Evolutionary conservation across 2,113 vertebrate species (phyloP).

Genomic region (Carlito syrichta): DNA sequence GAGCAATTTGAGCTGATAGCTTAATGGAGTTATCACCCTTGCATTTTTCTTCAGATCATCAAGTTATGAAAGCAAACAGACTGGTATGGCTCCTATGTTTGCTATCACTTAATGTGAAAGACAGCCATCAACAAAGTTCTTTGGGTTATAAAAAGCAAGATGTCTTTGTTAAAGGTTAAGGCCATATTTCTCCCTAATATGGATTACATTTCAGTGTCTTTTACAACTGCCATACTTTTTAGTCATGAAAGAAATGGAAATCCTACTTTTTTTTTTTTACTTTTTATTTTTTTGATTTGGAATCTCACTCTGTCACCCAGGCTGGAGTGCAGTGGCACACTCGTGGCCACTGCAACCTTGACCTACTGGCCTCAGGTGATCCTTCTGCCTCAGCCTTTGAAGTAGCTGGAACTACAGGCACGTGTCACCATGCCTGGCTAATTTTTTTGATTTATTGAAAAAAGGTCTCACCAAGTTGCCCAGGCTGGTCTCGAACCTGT

Average conservation of each 20-base stretch:
- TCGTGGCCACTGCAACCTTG: too few species aligned
- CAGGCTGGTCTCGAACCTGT: too few species aligned
- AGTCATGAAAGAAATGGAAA: not conserved
- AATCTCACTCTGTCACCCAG: too few species aligned
- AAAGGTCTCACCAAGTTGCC: too few species aligned
- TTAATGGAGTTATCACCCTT: not conserved
- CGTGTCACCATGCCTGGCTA: too few species aligned
- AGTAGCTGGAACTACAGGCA: too few species aligned
- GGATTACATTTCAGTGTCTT: not conserved
- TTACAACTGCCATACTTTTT: not conserved
- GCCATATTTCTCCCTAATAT: not conserved
- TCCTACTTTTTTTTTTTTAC: too few species aligned
- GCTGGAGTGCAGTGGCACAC: too few species aligned
- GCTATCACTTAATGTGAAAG: not conserved
- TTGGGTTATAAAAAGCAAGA: not conserved
- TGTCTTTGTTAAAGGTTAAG: not conserved
- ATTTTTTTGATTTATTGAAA: too few species aligned
- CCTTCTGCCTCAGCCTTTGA: too few species aligned
- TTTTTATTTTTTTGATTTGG: too few species aligned
- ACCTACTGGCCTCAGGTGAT: too few species aligned
- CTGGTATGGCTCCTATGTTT: not conserved
- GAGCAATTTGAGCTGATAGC: not conserved
- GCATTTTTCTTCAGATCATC: not conserved
- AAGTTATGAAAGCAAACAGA: slow-evolving; percentile 5
- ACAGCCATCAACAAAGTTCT: not conserved